A percentile compares a stretch with the other conserved stretches of the same genome.
These are phyloP conservation scores for Ptychadena robeensis DNA, from an alignment of 2,797 vertebrate genomes.

Conservation along the genomic window DNA sequence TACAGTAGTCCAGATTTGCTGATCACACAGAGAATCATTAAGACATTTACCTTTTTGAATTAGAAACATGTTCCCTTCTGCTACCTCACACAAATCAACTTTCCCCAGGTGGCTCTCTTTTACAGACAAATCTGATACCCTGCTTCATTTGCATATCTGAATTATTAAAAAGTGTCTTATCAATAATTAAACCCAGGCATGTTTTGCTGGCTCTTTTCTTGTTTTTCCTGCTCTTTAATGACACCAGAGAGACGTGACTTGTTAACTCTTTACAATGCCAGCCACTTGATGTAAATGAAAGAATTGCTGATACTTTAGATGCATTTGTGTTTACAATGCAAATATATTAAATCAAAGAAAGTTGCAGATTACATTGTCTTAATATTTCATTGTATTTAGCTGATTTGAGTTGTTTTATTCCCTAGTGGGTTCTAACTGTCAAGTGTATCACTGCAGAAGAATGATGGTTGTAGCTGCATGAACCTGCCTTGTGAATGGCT, in stretches of 20 bases:
- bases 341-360: too few species aligned
- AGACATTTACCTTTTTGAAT: conserved; percentile 59
- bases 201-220: conserved; percentile 57
- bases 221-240: conserved; percentile 28
- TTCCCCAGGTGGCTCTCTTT: conserved; percentile 60
- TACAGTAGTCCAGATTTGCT: conserved; percentile 48
- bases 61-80: conserved; percentile 57
- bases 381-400: not conserved
- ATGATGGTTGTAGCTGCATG: too few species aligned
- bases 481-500: too few species aligned
- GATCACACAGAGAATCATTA: conserved; percentile 60
- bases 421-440: not conserved
- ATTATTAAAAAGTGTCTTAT: conserved; percentile 61
- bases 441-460: too few species aligned
- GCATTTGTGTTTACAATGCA: not conserved
- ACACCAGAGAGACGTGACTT: conserved; percentile 26
- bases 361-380: not conserved
- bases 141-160: conserved; percentile 59
- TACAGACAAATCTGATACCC: conserved; percentile 61
- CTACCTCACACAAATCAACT: conserved; percentile 59
- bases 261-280: conserved; percentile 25
- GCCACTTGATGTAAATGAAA: not conserved
- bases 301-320: not conserved
- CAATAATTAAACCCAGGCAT: conserved; percentile 61
- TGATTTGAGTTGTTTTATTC: not conserved